Base-by-base conservation (phyloP, 2,888 invertebrate species). In the Choristoneura rosaceana region DNA sequence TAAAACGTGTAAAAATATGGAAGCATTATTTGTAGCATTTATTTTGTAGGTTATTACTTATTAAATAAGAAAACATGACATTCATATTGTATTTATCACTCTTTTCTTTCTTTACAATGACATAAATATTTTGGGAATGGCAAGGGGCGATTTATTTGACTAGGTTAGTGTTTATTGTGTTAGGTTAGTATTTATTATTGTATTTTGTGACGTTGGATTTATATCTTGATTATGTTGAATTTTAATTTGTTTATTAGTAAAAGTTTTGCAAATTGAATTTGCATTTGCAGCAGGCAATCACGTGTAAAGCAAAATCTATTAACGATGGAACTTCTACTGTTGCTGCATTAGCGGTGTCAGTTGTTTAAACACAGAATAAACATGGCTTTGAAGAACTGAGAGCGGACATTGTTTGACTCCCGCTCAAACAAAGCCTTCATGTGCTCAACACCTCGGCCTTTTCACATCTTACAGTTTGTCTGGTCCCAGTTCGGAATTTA, bases 381-480 rank as follows among this genome's bases (percentile, higher is more conserved):
- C 82, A 84, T 77, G 77, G 82, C 90, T 90, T 90, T 90, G 89
- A 90, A 87, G 87, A 81, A 80, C 87, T 88, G 87, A 84, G 85
- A 81, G 80, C 84, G 82, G 82, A 82, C 85, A 82, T 85, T 90
- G 90, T 91, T 90, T 88, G 87, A 88, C 87, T 82, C 78, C 76
- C 82, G 78, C 76, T 82, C 82, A 92, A 91, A 92, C 92, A 93
- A 92, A 88, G 81, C 87, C 84, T 83, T 82, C 84, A 83, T 87
- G 81, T 82, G 86, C 83, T 92, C 88, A 87, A 89, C 91, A 91
- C 91, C 88, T 90, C 81, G 79, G 81, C 84, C 88, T 90, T 91
- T 90, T 88, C 90, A 88, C 87, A 80, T 88, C 87, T 87, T 87
- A 82, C 87, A 81, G 84, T 83, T 77, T 81, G 85, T 82, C 86